Percentiles rank a stretch among this genome's conserved stretches.
phyloP scores from a whole-genome alignment of 1,140 invertebrate genomes.

The Samia ricini region DNA sequence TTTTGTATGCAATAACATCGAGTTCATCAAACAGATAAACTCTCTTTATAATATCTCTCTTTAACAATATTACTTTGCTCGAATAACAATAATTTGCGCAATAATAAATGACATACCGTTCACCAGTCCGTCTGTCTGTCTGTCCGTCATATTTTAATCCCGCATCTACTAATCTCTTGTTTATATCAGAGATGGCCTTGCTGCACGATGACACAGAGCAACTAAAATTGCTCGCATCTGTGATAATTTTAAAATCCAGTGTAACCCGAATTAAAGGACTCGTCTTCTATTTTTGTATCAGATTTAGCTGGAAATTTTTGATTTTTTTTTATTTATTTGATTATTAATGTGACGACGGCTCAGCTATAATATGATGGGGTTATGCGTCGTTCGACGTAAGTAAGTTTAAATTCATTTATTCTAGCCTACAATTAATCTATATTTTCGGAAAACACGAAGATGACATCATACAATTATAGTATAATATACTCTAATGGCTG shows the following conservation, averaged over 20 bases:
- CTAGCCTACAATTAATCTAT: no score
- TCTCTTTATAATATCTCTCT: no score
- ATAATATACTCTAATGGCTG: no score
- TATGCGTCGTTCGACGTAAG: no score
- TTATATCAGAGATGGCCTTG: not conserved
- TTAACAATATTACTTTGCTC: not conserved
- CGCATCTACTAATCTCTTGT: not conserved
- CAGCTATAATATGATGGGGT: no score
- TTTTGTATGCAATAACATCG: no score
- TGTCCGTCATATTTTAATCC: constrained; percentile 1
- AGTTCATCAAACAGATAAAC: no score
- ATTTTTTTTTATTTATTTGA: no score
- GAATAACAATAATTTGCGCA: not conserved
- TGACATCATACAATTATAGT: no score
- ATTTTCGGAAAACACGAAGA: no score
- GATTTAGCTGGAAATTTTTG: not conserved
- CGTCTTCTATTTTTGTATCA: not conserved
- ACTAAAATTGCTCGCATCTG: not conserved
- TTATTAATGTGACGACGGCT: no score
- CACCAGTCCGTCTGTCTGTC: not conserved
- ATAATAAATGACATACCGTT: not conserved
- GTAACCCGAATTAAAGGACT: not conserved
- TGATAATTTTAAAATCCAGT: not conserved
- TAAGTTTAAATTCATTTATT: no score
- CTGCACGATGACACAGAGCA: not conserved